Percentiles rank a stretch among this genome's conserved stretches.
These are phyloP conservation scores for Tiliacea citrago DNA, from an alignment of 2,888 invertebrate genomes.

Conservation along the genomic window DNA sequence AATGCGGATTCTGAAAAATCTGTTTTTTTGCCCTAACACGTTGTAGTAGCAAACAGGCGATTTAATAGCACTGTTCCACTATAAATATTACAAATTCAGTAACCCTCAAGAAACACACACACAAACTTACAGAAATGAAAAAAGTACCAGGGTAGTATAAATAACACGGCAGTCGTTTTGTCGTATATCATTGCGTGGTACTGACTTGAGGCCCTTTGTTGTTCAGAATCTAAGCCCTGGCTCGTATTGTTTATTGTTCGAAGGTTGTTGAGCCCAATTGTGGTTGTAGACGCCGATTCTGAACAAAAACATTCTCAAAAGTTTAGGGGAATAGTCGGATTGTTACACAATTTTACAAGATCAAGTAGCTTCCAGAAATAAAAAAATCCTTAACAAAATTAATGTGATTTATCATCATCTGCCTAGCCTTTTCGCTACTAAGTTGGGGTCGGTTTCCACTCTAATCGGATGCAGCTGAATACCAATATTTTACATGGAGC, in stretches of 20 bases:
- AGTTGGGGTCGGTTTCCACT: no score
- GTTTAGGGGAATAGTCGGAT: neutral
- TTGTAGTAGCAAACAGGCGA: no score
- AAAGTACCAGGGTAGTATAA: constrained; percentile 44
- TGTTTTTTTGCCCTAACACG: no score
- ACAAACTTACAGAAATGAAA: constrained; percentile 33
- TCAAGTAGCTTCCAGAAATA: neutral
- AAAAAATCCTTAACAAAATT: neutral
- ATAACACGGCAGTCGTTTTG: constrained; percentile 9
- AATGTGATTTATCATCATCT: neutral
- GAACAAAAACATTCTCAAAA: constrained; percentile 34
- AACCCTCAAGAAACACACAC: neutral
- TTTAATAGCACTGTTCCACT: neutral
- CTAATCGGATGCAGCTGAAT: no score
- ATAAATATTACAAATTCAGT: constrained; percentile 17
- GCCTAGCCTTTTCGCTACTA: no score
- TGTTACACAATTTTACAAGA: neutral
- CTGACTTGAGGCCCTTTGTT: constrained; percentile 50
- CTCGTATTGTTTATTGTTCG: constrained; percentile 57
- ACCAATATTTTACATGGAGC: no score
- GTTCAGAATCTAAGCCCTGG: constrained; percentile 41
- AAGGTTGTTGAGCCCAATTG: constrained; percentile 59
- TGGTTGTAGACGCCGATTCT: constrained; percentile 34
- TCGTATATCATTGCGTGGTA: constrained; percentile 37
- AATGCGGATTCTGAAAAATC: no score